Evolutionary conservation across 2,797 vertebrate genomes (phyloP), one percentile per base, ranked within the genome.

Genomic region (Dromococcyx pavoninus): DNA sequence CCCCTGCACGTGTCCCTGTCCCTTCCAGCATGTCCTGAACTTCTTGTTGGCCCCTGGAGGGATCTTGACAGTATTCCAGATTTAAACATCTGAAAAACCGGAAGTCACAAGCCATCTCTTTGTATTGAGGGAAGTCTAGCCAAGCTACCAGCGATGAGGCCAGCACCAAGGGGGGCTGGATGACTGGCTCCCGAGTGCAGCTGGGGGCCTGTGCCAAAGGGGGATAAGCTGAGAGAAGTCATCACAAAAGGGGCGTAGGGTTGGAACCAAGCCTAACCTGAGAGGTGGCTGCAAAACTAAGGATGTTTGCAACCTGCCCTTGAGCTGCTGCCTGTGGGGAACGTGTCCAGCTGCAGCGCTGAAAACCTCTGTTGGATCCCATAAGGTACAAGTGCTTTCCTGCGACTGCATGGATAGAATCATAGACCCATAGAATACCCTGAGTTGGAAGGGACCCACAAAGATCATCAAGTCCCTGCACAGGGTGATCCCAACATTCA

Each of bases 21-120:
- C 94, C 85, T 86, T 89, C 35, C 2, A 28, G 76, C 25, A 0
- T 69, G 58, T 91, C 66, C 86, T 81, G 62, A 90, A 86, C 62
- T 78, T 93, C 51, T 89, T 43, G 19, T 78, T 84, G 76, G 79
- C 30, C 66, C 87, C 88, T 53, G 37, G 60, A 70, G 91, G 88
- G 60, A 79, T 93, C 86, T 88, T 86, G 80, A 93, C 67, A 74
- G 44, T 78, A 81, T 43, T 94, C 79, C 83, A 95, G 83, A 85
- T 90, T 73, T 67, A 82, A 90, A 91, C 77, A 76, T 95, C 51
- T 91, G 90, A 95, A 82, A 87, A 95, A 66, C 0, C 48, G 80
- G 33, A 91, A 95, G 80, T 80, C 86, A 77, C 74, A 87, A 86
- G 65, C 65, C 3, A 5, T 85, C 51, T 77, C 33, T 96, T 88